Percentiles rank a stretch among this genome's conserved stretches.
Evolutionary conservation across 2,797 vertebrate species (phyloP).

Genomic region (Benthosema pterotum): DNA sequence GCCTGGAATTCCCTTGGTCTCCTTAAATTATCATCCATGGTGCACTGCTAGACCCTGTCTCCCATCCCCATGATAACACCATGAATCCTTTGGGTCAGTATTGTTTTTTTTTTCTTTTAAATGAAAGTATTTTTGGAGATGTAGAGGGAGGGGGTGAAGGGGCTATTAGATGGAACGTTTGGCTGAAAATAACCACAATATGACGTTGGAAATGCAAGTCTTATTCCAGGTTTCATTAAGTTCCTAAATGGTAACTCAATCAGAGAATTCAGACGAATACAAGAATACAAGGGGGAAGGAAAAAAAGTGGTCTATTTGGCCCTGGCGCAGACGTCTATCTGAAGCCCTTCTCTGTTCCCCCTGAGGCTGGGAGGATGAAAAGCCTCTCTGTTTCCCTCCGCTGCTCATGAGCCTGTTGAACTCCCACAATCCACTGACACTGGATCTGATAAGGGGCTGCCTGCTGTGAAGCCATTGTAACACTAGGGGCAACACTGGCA

Average conservation of each 20-base stretch:
- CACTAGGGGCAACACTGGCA: slow-evolving; percentile 18
- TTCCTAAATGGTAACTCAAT: slow-evolving; percentile 5
- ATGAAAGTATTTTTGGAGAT: no score
- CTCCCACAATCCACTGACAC: slow-evolving; percentile 31
- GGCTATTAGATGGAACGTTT: neutral
- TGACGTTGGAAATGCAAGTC: neutral
- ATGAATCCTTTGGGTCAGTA: neutral
- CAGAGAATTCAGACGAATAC: neutral
- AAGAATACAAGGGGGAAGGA: no score
- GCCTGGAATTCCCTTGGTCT: neutral
- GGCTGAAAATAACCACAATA: neutral
- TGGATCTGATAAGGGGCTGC: slow-evolving; percentile 32
- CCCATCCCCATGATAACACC: neutral
- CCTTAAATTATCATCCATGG: neutral
- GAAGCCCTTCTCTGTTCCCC: slow-evolving; percentile 20
- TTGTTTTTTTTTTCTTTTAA: no score
- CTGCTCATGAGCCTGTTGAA: slow-evolving; percentile 29
- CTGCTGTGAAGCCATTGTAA: slow-evolving; percentile 13
- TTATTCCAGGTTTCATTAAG: neutral
- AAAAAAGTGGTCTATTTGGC: slow-evolving; percentile 4
- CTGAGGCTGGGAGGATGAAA: slow-evolving; percentile 26
- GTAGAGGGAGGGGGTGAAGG: no score
- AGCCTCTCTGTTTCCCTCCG: slow-evolving; percentile 15
- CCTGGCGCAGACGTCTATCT: slow-evolving; percentile 17
- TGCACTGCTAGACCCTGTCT: neutral